A percentile compares a stretch with the other conserved stretches of the same genome.
Conservation (phyloP, 1,140 invertebrate species). For the Drosophila leontia region DNA sequence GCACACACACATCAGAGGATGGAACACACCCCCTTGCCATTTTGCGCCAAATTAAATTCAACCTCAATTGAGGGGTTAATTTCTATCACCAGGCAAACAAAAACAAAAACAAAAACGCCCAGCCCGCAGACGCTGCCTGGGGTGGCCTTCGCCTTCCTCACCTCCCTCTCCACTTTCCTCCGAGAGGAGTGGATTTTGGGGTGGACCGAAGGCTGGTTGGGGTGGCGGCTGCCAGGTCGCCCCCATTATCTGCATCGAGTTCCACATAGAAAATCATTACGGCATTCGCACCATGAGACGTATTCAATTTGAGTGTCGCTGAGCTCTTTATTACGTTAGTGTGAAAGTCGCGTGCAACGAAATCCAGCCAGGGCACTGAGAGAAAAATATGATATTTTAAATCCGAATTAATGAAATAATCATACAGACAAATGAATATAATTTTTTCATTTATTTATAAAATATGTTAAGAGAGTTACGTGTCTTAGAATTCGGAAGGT, state of each 20-base stretch:
- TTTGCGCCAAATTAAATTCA: constrained; percentile 85
- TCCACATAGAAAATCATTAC: constrained; percentile 84
- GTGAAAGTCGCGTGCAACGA: constrained; percentile 79
- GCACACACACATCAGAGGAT: constrained; percentile 19
- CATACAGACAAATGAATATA: too few relatives aligned
- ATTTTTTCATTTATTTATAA: neutral
- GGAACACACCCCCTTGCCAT: constrained; percentile 73
- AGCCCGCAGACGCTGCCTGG: constrained; percentile 48
- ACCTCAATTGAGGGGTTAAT: constrained; percentile 85
- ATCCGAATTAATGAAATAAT: neutral
- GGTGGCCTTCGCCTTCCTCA: constrained; percentile 25
- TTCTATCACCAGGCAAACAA: constrained; percentile 84
- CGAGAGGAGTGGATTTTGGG: constrained; percentile 20
- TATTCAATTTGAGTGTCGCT: constrained; percentile 84
- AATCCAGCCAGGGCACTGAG: constrained; percentile 38
- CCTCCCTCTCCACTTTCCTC: neutral
- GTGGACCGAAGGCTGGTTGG: constrained; percentile 5
- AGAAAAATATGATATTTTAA: neutral
- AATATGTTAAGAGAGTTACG: neutral
- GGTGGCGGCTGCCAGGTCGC: constrained; percentile 41
- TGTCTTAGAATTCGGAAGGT: too few relatives aligned
- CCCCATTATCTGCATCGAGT: constrained; percentile 81
- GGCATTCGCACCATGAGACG: constrained; percentile 80
- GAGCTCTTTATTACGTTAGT: constrained; percentile 85
- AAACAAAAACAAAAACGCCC: constrained; percentile 73